phyloP scores from a whole-genome alignment of 2,113 vertebrate species.

The Phylloscopus trochiloides region DNA sequence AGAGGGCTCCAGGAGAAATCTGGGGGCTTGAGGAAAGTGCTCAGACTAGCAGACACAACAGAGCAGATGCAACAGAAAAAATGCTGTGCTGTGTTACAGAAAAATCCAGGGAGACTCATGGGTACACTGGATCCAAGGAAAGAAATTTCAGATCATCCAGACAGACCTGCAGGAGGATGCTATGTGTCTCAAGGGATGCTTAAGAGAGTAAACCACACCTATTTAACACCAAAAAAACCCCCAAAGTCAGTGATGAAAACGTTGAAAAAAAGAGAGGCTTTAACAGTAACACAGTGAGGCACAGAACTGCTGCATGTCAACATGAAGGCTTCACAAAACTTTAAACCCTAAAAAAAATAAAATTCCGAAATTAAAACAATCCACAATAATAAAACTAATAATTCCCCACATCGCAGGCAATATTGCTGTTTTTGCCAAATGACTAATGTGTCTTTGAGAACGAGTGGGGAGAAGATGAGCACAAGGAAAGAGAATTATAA shows the following conservation, averaged over 20 bases:
- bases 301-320: not conserved
- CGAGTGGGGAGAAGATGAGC: not conserved
- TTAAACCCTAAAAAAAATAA: not conserved
- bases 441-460: not conserved
- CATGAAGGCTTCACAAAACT: fast-evolving
- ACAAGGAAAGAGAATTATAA: not conserved
- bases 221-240: not conserved
- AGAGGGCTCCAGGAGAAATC: not conserved
- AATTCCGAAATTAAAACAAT: not conserved
- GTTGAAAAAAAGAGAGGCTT: not conserved
- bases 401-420: not conserved
- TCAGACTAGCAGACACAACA: not conserved
- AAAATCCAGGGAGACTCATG: not conserved
- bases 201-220: not conserved
- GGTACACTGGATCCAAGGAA: not conserved
- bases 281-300: not conserved
- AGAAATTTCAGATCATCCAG: not conserved
- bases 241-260: not conserved
- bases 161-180: not conserved
- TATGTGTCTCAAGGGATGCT: not conserved
- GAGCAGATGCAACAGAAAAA: not conserved
- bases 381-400: not conserved
- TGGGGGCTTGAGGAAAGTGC: not conserved
- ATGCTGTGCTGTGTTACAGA: not conserved
- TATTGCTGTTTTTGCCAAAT: not conserved